Conservation (phyloP, 2,113 vertebrate genomes). For the Solea senegalensis region DNA sequence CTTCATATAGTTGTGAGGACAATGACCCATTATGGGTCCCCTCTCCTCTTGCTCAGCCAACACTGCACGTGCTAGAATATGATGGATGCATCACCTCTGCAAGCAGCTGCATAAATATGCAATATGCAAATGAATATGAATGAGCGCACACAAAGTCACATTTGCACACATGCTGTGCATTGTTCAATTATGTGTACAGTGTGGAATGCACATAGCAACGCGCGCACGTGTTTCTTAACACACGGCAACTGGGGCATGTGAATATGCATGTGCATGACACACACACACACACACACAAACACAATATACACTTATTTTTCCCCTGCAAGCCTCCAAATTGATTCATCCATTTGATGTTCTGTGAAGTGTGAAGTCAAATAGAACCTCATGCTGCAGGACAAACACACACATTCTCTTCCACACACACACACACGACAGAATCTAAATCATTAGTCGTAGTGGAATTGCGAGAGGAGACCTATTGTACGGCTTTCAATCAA, state of each 20-base stretch:
- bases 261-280: constrained; percentile 10
- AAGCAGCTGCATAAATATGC: constrained; percentile 14
- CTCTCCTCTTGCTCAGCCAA: background rate
- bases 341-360: constrained; percentile 61
- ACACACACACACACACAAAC: constrained; percentile 8
- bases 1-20: background rate
- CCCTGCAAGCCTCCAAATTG: constrained; percentile 37
- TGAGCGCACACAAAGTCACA: background rate
- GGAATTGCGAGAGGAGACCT: background rate
- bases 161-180: constrained; percentile 18
- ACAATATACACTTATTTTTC: constrained; percentile 26
- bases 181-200: constrained; percentile 21
- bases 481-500: constrained; percentile 5
- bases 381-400: constrained; percentile 33
- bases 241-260: constrained; percentile 18
- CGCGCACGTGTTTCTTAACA: constrained; percentile 3
- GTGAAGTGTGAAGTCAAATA: constrained; percentile 56
- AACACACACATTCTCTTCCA: background rate
- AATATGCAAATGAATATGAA: constrained; percentile 31
- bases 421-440: background rate
- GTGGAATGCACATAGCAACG: background rate
- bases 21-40: background rate
- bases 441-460: background rate
- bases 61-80: background rate
- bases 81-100: background rate